Percentiles rank a stretch among this genome's conserved stretches.
phyloP scores from a whole-genome alignment of 2,797 vertebrate species.

The Alcedo atthis region DNA sequence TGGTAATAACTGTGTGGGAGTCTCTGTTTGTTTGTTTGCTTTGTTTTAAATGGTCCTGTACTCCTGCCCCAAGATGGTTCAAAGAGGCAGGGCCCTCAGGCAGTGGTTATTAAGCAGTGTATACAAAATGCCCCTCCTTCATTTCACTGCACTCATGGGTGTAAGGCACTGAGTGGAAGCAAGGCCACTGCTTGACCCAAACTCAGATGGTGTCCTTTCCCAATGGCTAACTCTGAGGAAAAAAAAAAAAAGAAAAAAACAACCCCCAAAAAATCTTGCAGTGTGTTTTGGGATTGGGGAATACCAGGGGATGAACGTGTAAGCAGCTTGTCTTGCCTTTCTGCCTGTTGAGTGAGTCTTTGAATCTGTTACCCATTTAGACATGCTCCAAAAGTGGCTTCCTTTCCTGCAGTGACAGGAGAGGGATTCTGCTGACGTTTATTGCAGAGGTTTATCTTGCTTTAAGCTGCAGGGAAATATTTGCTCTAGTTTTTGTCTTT shows the following conservation, averaged over 20 bases:
- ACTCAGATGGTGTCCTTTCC: not conserved
- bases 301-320: not conserved
- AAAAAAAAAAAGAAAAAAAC: not conserved
- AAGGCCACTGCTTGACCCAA: not conserved
- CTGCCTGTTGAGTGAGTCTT: not conserved
- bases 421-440: not conserved
- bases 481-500: slow-evolving; percentile 26
- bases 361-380: not conserved
- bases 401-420: not conserved
- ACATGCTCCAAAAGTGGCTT: not conserved
- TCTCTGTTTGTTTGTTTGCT: not conserved
- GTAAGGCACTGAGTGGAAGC: not conserved
- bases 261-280: not conserved
- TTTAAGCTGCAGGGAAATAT: not conserved
- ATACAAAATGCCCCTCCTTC: not conserved
- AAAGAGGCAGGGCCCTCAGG: not conserved
- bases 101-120: not conserved
- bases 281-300: not conserved
- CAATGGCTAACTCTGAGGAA: not conserved
- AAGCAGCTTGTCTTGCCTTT: not conserved
- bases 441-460: not conserved
- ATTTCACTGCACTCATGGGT: not conserved
- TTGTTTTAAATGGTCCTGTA: not conserved
- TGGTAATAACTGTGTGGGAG: not conserved
- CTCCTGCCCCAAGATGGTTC: not conserved